These are phyloP conservation scores for Protobothrops flavoviridis DNA, from an alignment of 2,113 vertebrate species.

Conservation along the genomic window DNA sequence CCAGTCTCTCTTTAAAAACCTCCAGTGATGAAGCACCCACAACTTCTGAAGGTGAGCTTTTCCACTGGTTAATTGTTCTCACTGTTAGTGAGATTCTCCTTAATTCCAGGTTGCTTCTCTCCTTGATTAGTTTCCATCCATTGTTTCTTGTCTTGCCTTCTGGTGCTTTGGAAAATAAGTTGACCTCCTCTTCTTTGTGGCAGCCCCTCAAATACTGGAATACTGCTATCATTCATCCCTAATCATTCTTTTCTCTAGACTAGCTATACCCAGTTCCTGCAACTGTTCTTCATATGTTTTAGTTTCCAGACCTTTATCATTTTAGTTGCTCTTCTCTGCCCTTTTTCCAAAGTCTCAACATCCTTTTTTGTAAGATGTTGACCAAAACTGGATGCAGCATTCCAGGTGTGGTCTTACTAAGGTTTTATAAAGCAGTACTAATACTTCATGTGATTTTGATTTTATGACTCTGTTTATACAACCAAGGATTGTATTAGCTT, in stretches of 20 bases:
- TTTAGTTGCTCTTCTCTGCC: no score
- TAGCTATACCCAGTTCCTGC: neutral
- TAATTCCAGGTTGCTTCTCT: neutral
- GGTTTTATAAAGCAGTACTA: no score
- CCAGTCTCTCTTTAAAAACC: neutral
- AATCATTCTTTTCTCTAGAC: neutral
- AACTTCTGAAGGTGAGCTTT: neutral
- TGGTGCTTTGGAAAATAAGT: neutral
- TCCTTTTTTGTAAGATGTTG: no score
- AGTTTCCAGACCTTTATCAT: neutral
- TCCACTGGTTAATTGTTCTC: neutral
- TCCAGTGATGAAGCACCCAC: neutral
- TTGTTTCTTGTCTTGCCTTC: neutral
- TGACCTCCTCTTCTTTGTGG: neutral
- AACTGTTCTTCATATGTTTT: neutral
- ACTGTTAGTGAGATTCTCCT: neutral
- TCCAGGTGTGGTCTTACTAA: no score
- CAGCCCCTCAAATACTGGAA: neutral
- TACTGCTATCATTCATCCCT: neutral
- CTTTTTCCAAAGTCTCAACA: no score
- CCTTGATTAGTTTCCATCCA: neutral
- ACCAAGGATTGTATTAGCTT: no score
- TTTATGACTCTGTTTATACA: no score
- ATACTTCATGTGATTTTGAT: no score
- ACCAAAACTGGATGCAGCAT: no score